Percentiles rank a stretch among this genome's conserved stretches.
phyloP scores from a whole-genome alignment of 2,888 invertebrate species.

The Chromoteleia sp. region DNA sequence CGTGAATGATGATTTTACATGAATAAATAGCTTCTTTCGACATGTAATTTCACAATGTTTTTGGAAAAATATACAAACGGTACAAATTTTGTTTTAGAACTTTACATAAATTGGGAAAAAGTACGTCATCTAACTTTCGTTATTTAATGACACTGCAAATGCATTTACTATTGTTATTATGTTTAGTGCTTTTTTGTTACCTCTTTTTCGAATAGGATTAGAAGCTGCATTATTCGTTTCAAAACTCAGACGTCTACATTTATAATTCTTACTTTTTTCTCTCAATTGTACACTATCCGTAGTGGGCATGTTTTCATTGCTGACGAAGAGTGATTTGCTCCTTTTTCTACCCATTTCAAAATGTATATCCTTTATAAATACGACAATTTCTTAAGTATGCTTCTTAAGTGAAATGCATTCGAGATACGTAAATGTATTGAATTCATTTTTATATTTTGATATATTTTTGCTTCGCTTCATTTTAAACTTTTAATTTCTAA shows the following conservation, averaged over 20 bases:
- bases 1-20: too few species aligned
- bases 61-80: too few species aligned
- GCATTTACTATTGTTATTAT: too few species aligned
- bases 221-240: too few species aligned
- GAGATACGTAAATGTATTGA: background rate
- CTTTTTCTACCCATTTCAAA: constrained; percentile 67
- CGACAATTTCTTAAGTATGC: background rate
- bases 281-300: constrained; percentile 64
- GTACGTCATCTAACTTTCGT: too few species aligned
- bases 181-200: too few species aligned
- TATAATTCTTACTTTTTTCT: constrained; percentile 13
- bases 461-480: background rate
- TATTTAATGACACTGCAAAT: background rate
- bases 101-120: too few species aligned
- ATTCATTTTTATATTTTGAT: background rate
- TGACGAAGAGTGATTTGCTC: constrained; percentile 72
- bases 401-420: background rate
- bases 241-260: background rate
- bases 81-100: too few species aligned
- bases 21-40: too few species aligned
- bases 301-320: constrained; percentile 63
- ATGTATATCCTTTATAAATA: background rate
- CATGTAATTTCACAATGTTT: too few species aligned
- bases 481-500: background rate
- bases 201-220: too few species aligned